Evolutionary conservation across 1,140 invertebrate genomes (phyloP), one percentile per base, ranked within the genome.

Genomic region (Arctopsyche grandis): DNA sequence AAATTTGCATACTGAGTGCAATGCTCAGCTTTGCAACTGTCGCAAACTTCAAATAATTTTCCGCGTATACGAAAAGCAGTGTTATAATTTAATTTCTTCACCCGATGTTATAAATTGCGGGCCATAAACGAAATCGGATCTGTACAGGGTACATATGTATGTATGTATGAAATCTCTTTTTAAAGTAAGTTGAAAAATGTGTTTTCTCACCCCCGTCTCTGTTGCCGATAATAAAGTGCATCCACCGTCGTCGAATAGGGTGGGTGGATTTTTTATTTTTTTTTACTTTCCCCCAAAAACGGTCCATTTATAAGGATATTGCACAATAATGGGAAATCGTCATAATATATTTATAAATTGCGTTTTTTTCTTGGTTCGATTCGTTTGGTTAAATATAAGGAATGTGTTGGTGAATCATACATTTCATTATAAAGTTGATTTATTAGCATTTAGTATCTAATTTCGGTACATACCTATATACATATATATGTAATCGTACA

Each of bases 331-430:
- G 78, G 78, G 60, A 82, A 82, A 78, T 80, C 75, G 70, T 80
- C 60, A 82, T 82, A 78, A 74, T 77, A 82, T 78, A 82, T 82
- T 82, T 82, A 82, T 82, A 78, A 82, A 80, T 78, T 80, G 48
- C 10, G 12, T 12, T 52, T 52, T 52, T 52, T 58, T 77, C 76
- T 74, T 26, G 26, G 14, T 43, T 70, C 38, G 69, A 70, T 66
- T 26, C 21, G n/a, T 26, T 16, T 21, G 21, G 7, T 38, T 38
- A 38, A 38, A 38, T 38, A 38, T 7, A 38, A 7, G 29, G 29
- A 38, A 7, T 38, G 29, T 38, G 29, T 4, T 7, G n/a, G 29
- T 38, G 29, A 38, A 38, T 38, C 29, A 38, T 38, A 38, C 29
- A 4, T 38, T 38, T 38, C 29, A 38, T 38, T 38, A n/a, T n/a